Evolutionary conservation across 2,888 invertebrate species (phyloP).

Genomic region (Dendrolimus houi): DNA sequence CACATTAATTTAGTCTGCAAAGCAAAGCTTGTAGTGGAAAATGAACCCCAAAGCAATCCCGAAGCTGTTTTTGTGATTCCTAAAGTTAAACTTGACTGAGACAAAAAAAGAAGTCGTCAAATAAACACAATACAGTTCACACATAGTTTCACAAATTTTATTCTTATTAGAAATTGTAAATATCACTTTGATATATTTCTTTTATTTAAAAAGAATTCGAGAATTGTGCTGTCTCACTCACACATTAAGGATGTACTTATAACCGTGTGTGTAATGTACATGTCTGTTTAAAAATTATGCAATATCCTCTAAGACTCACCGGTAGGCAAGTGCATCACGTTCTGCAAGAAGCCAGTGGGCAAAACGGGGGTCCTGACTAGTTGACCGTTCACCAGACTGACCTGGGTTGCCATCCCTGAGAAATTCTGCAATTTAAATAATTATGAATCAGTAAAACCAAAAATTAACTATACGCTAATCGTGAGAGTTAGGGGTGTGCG

Average conservation of each 20-base stretch:
- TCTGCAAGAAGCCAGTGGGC: conserved; percentile 83
- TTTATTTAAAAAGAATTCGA: no score
- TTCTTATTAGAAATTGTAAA: no score
- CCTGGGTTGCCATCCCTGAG: conserved; percentile 62
- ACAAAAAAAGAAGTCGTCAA: no score
- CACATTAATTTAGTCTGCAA: conserved; percentile 11
- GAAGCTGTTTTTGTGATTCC: conserved; percentile 26
- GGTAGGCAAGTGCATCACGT: conserved; percentile 82
- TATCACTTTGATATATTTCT: no score
- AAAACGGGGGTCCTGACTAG: conserved; percentile 84
- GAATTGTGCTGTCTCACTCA: no score
- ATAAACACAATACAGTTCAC: no score
- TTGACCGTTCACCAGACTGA: conserved; percentile 78
- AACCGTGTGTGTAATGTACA: no score
- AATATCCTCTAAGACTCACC: conserved; percentile 29
- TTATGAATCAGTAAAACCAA: background rate
- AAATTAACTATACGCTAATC: no score
- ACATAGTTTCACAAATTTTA: no score
- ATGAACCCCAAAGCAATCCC: conserved; percentile 44
- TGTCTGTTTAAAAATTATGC: background rate
- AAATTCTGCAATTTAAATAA: conserved; percentile 50
- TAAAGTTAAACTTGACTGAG: no score
- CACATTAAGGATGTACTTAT: no score
- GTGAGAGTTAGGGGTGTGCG: no score
- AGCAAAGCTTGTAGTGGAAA: conserved; percentile 41